Evolutionary conservation across 2,888 invertebrate genomes (phyloP).

Genomic region (Caenorhabditis japonica): DNA sequence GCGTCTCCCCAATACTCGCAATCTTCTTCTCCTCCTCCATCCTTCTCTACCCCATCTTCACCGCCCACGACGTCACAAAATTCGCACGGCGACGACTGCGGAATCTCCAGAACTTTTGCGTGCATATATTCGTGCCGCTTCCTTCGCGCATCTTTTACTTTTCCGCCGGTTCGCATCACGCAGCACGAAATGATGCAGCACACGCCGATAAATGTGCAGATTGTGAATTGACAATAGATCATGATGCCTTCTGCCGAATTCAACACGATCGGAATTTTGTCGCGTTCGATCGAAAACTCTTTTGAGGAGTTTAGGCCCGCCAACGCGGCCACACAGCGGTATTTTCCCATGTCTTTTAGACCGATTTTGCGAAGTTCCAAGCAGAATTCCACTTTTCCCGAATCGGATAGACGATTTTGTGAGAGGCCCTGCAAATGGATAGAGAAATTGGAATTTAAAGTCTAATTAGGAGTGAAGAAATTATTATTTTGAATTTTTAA

Average conservation of each 20-base stretch:
- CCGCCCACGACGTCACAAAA: constrained; percentile 18
- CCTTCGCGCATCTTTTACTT: constrained; percentile 33
- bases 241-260: constrained; percentile 57
- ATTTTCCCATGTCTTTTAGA: constrained; percentile 51
- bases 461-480: background rate
- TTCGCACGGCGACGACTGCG: constrained; percentile 33
- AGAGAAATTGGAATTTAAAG: background rate
- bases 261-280: constrained; percentile 57
- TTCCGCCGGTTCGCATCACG: constrained; percentile 40
- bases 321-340: constrained; percentile 52
- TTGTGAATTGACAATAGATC: constrained; percentile 57
- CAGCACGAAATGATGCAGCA: constrained; percentile 53
- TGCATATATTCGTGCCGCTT: constrained; percentile 35
- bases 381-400: constrained; percentile 56
- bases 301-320: constrained; percentile 43
- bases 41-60: constrained; percentile 11
- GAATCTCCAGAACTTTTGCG: constrained; percentile 44
- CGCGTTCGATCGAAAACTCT: constrained; percentile 54
- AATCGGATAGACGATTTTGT: constrained; percentile 52
- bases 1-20: constrained; percentile 46
- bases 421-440: constrained; percentile 46
- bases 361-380: constrained; percentile 44
- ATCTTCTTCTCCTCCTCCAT: constrained; percentile 2
- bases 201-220: constrained; percentile 58
- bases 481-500: background rate